Conservation (phyloP, 2,888 invertebrate species). For the Ophion ventricosus region DNA sequence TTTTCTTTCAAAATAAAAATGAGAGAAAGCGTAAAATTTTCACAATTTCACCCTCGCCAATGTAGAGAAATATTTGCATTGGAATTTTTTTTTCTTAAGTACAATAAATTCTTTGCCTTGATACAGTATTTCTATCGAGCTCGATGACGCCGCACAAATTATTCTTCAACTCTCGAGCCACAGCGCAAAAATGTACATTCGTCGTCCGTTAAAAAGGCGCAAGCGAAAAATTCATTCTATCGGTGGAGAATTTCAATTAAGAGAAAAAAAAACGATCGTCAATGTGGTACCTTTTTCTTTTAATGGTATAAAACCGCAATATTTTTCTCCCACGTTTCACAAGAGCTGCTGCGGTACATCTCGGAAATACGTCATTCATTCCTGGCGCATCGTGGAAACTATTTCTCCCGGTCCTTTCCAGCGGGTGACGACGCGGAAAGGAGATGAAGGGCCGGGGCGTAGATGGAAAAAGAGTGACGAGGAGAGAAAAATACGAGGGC, state of each 20-base stretch:
- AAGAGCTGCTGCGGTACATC: not conserved
- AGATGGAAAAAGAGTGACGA: constrained; percentile 30
- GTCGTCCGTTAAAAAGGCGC: not conserved
- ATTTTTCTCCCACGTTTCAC: constrained; percentile 16
- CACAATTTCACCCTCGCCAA: not conserved
- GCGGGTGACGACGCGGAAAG: constrained; percentile 5
- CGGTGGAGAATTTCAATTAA: not conserved
- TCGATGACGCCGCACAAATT: not conserved
- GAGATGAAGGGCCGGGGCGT: constrained; percentile 38
- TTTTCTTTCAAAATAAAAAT: no score
- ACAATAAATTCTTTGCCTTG: not conserved
- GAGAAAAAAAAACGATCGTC: not conserved
- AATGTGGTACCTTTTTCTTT: not conserved
- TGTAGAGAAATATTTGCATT: not conserved
- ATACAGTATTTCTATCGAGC: no score
- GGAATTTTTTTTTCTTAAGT: not conserved
- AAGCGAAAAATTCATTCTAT: not conserved
- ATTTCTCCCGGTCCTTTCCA: constrained; percentile 50
- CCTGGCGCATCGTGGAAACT: constrained; percentile 35
- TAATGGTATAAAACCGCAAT: not conserved
- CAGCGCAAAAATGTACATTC: no score
- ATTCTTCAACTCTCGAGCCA: not conserved
- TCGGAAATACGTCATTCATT: constrained; percentile 35
- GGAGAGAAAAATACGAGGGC: constrained; percentile 37
- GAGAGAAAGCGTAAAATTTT: no score